Percentiles rank a stretch among this genome's conserved stretches.
phyloP scores from a whole-genome alignment of 2,888 invertebrate species.

The Villa cingulata region DNA sequence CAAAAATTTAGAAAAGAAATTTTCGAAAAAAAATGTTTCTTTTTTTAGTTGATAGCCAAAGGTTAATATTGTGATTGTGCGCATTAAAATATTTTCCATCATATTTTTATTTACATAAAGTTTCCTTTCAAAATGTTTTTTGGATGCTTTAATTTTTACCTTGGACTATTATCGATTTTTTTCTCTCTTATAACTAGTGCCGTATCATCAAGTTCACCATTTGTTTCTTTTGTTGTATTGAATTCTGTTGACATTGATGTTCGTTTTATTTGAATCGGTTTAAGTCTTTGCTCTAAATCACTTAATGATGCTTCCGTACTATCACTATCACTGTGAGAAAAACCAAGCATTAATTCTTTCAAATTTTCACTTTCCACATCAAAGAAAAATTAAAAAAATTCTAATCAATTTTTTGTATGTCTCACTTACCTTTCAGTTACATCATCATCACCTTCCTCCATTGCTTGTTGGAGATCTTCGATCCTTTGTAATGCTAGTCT shows the following conservation, averaged over 20 bases:
- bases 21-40: no score
- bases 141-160: constrained; percentile 23
- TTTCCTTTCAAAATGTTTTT: no score
- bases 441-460: constrained; percentile 69
- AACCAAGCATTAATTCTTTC: background rate
- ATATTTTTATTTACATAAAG: no score
- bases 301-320: constrained; percentile 27
- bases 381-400: no score
- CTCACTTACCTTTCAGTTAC: constrained; percentile 29
- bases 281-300: constrained; percentile 32
- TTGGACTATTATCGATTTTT: constrained; percentile 33
- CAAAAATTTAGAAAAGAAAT: no score
- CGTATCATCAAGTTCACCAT: constrained; percentile 22
- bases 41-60: no score
- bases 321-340: constrained; percentile 14
- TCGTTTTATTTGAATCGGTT: constrained; percentile 29
- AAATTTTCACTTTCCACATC: background rate
- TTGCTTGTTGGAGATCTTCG: constrained; percentile 81
- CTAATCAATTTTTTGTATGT: background rate
- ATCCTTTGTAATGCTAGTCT: constrained; percentile 79
- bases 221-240: constrained; percentile 15
- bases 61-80: no score
- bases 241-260: constrained; percentile 17
- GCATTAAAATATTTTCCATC: no score
- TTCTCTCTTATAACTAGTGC: constrained; percentile 30